Percentiles rank a stretch among this genome's conserved stretches.
These are phyloP conservation scores for Climacteris rufus DNA, from an alignment of 2,113 vertebrate genomes.

Conservation along the genomic window DNA sequence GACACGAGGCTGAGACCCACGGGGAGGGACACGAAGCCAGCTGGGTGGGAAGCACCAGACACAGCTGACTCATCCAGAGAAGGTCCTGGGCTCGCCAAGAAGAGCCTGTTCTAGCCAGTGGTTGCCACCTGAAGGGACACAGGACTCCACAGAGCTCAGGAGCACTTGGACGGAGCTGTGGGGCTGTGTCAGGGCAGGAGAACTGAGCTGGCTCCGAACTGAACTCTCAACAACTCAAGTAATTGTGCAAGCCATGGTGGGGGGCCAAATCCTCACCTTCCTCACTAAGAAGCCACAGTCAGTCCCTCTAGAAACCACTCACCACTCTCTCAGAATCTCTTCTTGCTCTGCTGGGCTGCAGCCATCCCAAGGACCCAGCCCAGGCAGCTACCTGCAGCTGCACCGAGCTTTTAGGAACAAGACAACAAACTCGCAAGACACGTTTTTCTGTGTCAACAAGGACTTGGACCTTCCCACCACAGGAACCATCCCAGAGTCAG, in stretches of 20 bases:
- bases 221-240: neutral
- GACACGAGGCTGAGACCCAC: neutral
- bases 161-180: rapidly evolving
- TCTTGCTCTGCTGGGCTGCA: neutral
- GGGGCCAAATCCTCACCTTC: neutral
- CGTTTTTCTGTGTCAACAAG: conserved; percentile 34
- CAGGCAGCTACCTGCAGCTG: neutral
- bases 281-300: neutral
- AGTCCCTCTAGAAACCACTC: neutral
- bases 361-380: neutral
- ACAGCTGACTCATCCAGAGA: neutral
- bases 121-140: neutral
- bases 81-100: neutral
- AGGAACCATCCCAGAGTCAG: neutral
- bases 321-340: neutral
- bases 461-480: conserved; percentile 38
- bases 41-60: neutral
- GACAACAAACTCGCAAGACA: conserved; percentile 21
- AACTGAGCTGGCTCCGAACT: neutral
- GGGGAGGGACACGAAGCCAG: neutral
- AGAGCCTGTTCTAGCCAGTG: neutral
- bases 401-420: neutral
- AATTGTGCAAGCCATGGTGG: neutral
- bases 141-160: neutral
- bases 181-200: neutral